phyloP scores from a whole-genome alignment of 2,113 vertebrate species.

The Oreochromis aureus region DNA sequence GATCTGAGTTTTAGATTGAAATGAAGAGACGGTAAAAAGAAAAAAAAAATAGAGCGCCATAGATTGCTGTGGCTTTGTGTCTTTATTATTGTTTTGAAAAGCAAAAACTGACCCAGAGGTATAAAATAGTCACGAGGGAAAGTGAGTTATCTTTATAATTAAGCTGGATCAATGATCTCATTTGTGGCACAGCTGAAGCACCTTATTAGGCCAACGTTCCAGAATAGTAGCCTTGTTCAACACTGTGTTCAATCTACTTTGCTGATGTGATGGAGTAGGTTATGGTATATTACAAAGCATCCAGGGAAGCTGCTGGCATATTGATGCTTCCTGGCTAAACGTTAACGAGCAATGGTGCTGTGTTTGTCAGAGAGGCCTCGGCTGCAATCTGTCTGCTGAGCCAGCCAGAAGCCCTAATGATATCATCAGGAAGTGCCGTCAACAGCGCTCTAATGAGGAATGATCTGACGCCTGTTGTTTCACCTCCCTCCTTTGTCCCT shows the following conservation, averaged over 20 bases:
- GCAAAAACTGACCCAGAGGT: neutral
- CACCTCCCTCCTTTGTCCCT: constrained; percentile 16
- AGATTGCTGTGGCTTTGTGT: neutral
- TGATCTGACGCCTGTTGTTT: constrained; percentile 50
- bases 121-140: constrained; percentile 24
- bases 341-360: constrained; percentile 54
- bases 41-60: neutral
- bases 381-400: constrained; percentile 69
- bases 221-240: constrained; percentile 45
- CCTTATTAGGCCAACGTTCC: constrained; percentile 51
- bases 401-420: constrained; percentile 66
- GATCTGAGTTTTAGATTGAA: constrained; percentile 24
- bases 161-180: constrained; percentile 44
- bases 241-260: constrained; percentile 35
- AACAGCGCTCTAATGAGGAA: constrained; percentile 60
- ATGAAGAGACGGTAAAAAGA: neutral
- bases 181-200: constrained; percentile 39
- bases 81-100: neutral
- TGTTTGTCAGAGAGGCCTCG: constrained; percentile 62
- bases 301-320: constrained; percentile 39
- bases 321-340: constrained; percentile 59
- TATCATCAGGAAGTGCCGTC: constrained; percentile 66
- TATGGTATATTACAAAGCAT: constrained; percentile 50
- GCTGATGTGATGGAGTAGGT: constrained; percentile 49
- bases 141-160: constrained; percentile 62